Base-by-base conservation (phyloP, 2,888 invertebrate genomes). In the Eucriotettix oculatus region DNA sequence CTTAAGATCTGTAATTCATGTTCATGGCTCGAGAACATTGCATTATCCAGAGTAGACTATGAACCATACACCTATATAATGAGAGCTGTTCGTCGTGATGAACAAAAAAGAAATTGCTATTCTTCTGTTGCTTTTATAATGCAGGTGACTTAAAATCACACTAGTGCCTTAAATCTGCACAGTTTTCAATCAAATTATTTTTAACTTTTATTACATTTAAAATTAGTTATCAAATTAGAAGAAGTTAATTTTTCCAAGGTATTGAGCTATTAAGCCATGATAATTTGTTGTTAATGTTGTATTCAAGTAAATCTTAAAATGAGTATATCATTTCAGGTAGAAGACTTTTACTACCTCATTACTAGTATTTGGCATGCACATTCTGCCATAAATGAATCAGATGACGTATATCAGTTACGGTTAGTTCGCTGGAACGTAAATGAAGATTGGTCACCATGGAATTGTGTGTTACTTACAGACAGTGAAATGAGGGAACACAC, bases 391-490 rank as follows among this genome's bases (percentile, higher is more conserved):
- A 90, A 90, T 68, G 91, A 91, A 68, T 82, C 82, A 66, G 76
- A 76, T 59, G 87, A 91, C 69, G 73, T 90, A 16, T 82, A 82
- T 60, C 80, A 85, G 66, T 75, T 96, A 60, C 76, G 83, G 69
- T 74, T 95, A 63, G 84, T 85, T 60, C 81, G 94, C 40, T 96
- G 93, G 87, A 77, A 83, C 64, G 79, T 79, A 52, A 75, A 82
- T 48, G 78, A 84, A 64, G 87, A 89, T 66, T 96, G 95, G 95
- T 82, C 91, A 0, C 96, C 95, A 0, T 96, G 95, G 95, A 96
- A 96, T 73, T 92, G 92, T 70, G 82, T 96, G 66, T 77, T 95
- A 55, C 76, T 96, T 1, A 93, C 93, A 0, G 80, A 84, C 56
- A 82, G 86, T 60, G 95, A 96, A 74, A 84, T 87, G 62, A 82